These are phyloP conservation scores for Odontamblyopus lacepedii DNA, from an alignment of 2,797 vertebrate species.

Conservation along the genomic window DNA sequence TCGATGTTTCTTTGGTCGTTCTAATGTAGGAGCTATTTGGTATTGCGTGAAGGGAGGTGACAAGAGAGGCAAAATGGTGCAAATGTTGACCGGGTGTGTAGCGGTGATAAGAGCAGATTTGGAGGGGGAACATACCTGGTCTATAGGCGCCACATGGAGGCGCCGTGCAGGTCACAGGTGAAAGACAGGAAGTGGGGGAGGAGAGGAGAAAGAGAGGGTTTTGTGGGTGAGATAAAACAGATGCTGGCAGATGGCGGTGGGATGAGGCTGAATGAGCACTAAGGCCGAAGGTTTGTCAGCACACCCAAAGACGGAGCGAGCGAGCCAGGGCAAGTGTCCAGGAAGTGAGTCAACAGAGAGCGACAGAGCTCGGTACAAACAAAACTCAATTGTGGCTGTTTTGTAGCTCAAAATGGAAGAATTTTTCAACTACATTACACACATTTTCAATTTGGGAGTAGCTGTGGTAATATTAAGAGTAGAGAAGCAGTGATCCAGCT, in stretches of 20 bases:
- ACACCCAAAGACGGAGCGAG: slow-evolving; percentile 27
- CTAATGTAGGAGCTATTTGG: slow-evolving; percentile 37
- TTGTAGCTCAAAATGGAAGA: too few relatives aligned
- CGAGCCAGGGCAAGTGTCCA: slow-evolving; percentile 31
- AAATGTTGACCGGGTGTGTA: slow-evolving; percentile 67
- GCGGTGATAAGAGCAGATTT: slow-evolving; percentile 52
- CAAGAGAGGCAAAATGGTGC: slow-evolving; percentile 52
- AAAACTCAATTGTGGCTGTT: background rate
- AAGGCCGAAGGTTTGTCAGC: slow-evolving; percentile 54
- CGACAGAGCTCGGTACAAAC: background rate
- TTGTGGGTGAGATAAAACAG: slow-evolving; percentile 69
- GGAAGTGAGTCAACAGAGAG: slow-evolving; percentile 11
- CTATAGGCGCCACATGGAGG: slow-evolving; percentile 16
- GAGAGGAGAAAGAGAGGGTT: slow-evolving; percentile 41
- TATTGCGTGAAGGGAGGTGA: slow-evolving; percentile 33
- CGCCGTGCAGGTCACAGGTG: slow-evolving; percentile 61
- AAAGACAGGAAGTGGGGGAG: slow-evolving; percentile 58
- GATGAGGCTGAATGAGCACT: slow-evolving; percentile 46
- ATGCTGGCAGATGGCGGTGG: slow-evolving; percentile 67
- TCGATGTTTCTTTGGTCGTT: slow-evolving; percentile 13
- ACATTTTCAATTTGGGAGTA: too few relatives aligned
- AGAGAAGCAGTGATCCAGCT: too few relatives aligned
- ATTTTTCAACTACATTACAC: too few relatives aligned
- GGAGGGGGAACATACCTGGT: slow-evolving; percentile 28
- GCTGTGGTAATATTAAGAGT: too few relatives aligned